These are phyloP conservation scores for Borostomias antarcticus DNA, from an alignment of 2,797 vertebrate genomes.

Conservation along the genomic window DNA sequence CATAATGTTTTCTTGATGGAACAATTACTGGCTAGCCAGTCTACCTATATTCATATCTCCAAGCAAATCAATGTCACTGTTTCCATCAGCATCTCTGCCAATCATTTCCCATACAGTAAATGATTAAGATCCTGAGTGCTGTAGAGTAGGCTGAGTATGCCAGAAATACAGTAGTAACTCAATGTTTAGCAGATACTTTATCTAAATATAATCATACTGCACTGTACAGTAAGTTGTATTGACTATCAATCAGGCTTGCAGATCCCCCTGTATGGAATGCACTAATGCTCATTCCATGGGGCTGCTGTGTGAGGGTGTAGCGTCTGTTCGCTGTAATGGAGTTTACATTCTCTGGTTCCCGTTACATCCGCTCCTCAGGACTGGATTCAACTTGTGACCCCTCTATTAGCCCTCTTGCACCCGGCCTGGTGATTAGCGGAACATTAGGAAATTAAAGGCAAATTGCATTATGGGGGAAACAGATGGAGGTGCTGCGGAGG, in stretches of 20 bases:
- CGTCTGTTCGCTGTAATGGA: slow-evolving; percentile 70
- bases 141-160: no score
- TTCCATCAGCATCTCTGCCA: no score
- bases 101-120: no score
- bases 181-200: not conserved
- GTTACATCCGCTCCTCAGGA: slow-evolving; percentile 78
- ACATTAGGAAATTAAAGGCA: slow-evolving; percentile 84
- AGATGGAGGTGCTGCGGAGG: slow-evolving; percentile 73
- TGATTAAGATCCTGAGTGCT: no score
- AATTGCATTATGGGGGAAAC: slow-evolving; percentile 80
- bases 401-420: slow-evolving; percentile 76
- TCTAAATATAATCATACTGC: not conserved
- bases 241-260: not conserved
- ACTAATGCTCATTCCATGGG: slow-evolving; percentile 8
- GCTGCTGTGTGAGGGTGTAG: not conserved
- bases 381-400: slow-evolving; percentile 75
- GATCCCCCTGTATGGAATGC: not conserved
- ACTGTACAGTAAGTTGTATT: not conserved
- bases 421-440: slow-evolving; percentile 77
- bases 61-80: no score
- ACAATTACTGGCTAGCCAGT: no score
- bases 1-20: no score
- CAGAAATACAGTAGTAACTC: no score
- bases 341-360: slow-evolving; percentile 76
- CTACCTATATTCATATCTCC: no score